These are phyloP conservation scores for Diabrotica balteata DNA, from an alignment of 2,888 invertebrate species.

Conservation along the genomic window DNA sequence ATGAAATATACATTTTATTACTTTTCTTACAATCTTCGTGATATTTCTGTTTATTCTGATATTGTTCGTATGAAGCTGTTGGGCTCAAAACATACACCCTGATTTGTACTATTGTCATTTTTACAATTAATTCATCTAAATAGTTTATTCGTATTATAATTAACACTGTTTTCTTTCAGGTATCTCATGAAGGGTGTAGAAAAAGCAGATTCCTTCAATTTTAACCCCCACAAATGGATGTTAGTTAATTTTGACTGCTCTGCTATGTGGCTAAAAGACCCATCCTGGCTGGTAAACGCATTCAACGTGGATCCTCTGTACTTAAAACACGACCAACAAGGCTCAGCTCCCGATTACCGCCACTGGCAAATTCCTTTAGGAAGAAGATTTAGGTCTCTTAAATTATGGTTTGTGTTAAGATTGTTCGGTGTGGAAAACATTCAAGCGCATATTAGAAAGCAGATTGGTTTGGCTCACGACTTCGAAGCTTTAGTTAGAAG, in stretches of 20 bases:
- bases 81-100: too few species aligned
- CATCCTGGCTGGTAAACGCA: constrained; percentile 89
- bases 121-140: too few species aligned
- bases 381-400: constrained; percentile 88
- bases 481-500: constrained; percentile 80
- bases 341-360: constrained; percentile 90
- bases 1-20: too few species aligned
- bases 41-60: too few species aligned
- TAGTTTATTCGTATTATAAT: too few species aligned
- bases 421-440: constrained; percentile 88
- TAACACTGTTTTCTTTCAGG: constrained; percentile 58
- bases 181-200: constrained; percentile 88
- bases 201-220: constrained; percentile 94
- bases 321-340: constrained; percentile 91
- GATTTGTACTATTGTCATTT: too few species aligned
- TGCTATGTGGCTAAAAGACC: constrained; percentile 94
- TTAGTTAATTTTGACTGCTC: constrained; percentile 99
- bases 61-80: too few species aligned
- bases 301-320: constrained; percentile 98
- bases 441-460: constrained; percentile 85
- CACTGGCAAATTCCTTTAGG: constrained; percentile 98
- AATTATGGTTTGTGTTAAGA: constrained; percentile 94
- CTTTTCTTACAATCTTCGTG: too few species aligned
- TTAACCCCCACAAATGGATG: constrained; percentile 99
- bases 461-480: constrained; percentile 83